phyloP scores from a whole-genome alignment of 2,113 vertebrate species.

The Zapus hudsonius region DNA sequence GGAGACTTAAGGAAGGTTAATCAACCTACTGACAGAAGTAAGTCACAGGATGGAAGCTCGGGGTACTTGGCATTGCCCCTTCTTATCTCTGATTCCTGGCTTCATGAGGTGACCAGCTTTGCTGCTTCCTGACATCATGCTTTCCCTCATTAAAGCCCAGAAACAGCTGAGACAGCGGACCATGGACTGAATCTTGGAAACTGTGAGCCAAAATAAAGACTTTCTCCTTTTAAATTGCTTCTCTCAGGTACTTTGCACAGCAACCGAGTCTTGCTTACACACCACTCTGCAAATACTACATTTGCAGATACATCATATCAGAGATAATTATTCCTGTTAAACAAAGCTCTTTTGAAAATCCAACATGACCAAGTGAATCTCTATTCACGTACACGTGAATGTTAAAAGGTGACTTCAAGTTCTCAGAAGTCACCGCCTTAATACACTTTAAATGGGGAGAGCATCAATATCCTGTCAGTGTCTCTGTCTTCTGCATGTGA shows the following conservation, averaged over 20 bases:
- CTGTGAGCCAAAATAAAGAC: neutral
- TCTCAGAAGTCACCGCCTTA: neutral
- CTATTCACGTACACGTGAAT: neutral
- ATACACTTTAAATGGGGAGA: neutral
- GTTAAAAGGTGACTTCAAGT: neutral
- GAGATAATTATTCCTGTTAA: conserved; percentile 2
- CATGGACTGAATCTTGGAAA: neutral
- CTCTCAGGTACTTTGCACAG: neutral
- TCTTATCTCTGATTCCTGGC: neutral
- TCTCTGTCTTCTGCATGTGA: neutral
- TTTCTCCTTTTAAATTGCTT: neutral
- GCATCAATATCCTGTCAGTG: neutral
- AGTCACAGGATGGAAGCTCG: neutral
- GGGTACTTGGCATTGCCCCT: too few relatives aligned
- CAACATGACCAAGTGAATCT: neutral
- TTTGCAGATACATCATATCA: neutral
- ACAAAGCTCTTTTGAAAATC: neutral
- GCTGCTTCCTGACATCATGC: neutral
- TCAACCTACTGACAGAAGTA: neutral
- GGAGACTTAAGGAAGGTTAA: neutral
- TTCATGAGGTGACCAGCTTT: neutral
- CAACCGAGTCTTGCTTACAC: too few relatives aligned
- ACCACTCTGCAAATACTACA: neutral
- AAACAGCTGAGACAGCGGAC: neutral
- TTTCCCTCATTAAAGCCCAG: neutral